Evolutionary conservation across 1,140 invertebrate species (phyloP).

Genomic region (Saccostrea glomerata): DNA sequence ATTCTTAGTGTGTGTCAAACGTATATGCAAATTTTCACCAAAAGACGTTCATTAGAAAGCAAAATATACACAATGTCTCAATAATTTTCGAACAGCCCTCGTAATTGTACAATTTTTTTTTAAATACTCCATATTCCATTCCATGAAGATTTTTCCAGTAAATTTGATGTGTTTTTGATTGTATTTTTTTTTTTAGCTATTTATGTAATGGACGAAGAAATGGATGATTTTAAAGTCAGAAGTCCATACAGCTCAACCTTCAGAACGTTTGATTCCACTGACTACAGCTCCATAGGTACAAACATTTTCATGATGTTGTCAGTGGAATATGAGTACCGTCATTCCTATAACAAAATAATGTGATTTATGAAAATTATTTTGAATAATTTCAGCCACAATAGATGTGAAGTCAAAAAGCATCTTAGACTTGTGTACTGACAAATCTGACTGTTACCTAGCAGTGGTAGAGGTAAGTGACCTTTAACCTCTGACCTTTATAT

Average conservation of each 20-base stretch:
- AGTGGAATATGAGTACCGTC: no score
- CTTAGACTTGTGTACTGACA: constrained; percentile 79
- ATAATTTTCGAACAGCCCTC: no score
- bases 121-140: no score
- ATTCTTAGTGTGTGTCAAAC: no score
- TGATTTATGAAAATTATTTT: background rate
- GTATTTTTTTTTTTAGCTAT: constrained; percentile 81
- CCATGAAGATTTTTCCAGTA: no score
- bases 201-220: constrained; percentile 84
- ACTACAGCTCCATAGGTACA: constrained; percentile 94
- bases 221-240: constrained; percentile 80
- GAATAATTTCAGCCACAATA: constrained; percentile 86
- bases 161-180: background rate
- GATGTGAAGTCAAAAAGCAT: constrained; percentile 87
- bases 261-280: constrained; percentile 94
- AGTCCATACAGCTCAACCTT: constrained; percentile 91
- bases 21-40: no score
- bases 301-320: background rate
- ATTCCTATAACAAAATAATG: no score
- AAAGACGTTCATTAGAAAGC: no score
- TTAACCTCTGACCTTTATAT: background rate
- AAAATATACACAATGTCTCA: no score
- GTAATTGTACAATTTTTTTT: no score
- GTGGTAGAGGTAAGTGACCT: constrained; percentile 79
- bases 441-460: constrained; percentile 84